Base-by-base conservation (phyloP, 1,140 invertebrate species). In the Meloidogyne floridensis region DNA sequence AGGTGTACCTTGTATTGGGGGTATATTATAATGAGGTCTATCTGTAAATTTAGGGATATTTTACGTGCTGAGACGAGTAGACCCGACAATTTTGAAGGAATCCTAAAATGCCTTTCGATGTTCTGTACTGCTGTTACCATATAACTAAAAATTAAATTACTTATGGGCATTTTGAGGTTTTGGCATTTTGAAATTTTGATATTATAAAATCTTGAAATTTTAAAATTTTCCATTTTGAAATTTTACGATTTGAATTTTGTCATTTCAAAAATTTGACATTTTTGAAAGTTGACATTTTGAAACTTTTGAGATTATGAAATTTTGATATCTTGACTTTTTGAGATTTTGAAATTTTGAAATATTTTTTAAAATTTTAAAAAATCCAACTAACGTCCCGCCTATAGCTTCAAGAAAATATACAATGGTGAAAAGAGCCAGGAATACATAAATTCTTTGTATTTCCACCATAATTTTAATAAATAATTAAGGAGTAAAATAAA, bases 21-120 rank as follows among this genome's bases (percentile, higher is more conserved):
- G 32, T 32, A 32, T 32, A 1, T 32, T 32, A 32, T 32, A 32
- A 32, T 32, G 32, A 32, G 32, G 32, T 32, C 32, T 32, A 2
- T 2, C 32, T 32, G 32, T 15, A 3, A 80, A 6, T 73, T 73
- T 54, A 2, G 6, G 8, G 32, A 77, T 65, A 43, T 42, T 72
- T 85, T 32, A 83, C 82, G 82, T 7, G 89, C 89, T 69, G 75
- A 81, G 70, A 90, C 82, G 32, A 89, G 84, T 80, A 89, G 86
- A 7, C 88, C 88, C 1, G 89, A 89, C 8, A 90, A 65, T 82
- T 86, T 88, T 13, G 81, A 84, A 13, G 88, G 86, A 56, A 89
- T 90, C 75, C 84, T 85, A 81, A 89, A 89, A 77, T 89, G 88
- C 13, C 88, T 77, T 81, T 89, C 88, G 76, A 89, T 90, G 71